Percentiles rank a stretch among this genome's conserved stretches.
phyloP scores from a whole-genome alignment of 2,888 invertebrate genomes.

The Prosopocoilus inquinatus region DNA sequence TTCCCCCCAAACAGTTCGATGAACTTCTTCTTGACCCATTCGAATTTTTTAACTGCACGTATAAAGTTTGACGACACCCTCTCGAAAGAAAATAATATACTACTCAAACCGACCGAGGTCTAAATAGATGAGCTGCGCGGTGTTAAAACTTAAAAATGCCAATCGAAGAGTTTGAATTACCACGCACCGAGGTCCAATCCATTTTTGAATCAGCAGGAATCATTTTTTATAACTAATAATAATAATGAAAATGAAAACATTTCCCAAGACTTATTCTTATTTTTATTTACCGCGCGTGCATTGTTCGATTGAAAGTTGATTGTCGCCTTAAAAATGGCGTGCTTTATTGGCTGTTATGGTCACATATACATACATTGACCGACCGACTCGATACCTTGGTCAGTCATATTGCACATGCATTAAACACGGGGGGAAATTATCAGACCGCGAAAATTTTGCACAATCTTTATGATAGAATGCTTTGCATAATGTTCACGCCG shows the following conservation, averaged over 20 bases:
- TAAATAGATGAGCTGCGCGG: too few relatives aligned
- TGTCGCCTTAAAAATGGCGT: slow-evolving; percentile 27
- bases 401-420: slow-evolving; percentile 15
- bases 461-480: slow-evolving; percentile 26
- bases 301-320: slow-evolving; percentile 31
- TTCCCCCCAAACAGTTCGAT: too few relatives aligned
- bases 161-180: too few relatives aligned
- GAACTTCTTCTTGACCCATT: too few relatives aligned
- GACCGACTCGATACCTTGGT: slow-evolving; percentile 14
- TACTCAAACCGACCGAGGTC: too few relatives aligned
- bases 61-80: too few relatives aligned
- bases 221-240: too few relatives aligned
- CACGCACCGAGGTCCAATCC: too few relatives aligned
- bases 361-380: slow-evolving; percentile 16
- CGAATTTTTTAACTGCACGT: too few relatives aligned
- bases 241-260: slow-evolving; percentile 30
- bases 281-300: slow-evolving; percentile 10
- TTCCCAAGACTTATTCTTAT: slow-evolving; percentile 28
- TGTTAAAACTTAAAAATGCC: too few relatives aligned
- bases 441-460: slow-evolving; percentile 31
- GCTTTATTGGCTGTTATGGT: slow-evolving; percentile 24
- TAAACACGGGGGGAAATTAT: slow-evolving; percentile 21
- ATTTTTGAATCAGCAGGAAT: too few relatives aligned
- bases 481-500: slow-evolving; percentile 23
- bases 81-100: too few relatives aligned